phyloP scores from a whole-genome alignment of 2,113 vertebrate species.

The Menura novaehollandiae region DNA sequence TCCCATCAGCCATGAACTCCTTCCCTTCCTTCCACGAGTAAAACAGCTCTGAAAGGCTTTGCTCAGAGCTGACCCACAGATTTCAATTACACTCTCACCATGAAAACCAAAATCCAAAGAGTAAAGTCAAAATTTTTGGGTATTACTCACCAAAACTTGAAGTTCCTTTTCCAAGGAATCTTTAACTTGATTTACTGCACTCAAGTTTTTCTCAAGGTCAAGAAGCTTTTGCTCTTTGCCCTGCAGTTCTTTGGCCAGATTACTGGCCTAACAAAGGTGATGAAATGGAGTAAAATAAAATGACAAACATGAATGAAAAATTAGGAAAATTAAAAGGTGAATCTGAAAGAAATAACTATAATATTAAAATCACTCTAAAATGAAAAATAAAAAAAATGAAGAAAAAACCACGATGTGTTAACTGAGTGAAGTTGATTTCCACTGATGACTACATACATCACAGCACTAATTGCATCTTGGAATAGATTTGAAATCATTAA shows the following conservation, averaged over 20 bases:
- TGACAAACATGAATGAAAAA: conserved; percentile 42
- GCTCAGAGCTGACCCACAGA: background rate
- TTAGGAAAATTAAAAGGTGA: conserved; percentile 29
- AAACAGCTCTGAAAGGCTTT: background rate
- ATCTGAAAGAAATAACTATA: background rate
- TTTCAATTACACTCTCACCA: background rate
- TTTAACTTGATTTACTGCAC: conserved; percentile 79
- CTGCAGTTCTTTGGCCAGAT: conserved; percentile 80
- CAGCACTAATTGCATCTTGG: background rate
- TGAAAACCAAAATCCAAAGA: background rate
- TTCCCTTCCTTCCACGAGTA: background rate
- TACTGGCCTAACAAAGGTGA: conserved; percentile 75
- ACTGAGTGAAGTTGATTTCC: background rate
- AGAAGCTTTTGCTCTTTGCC: conserved; percentile 78
- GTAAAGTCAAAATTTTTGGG: background rate
- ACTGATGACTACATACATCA: background rate
- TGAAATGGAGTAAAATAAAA: conserved; percentile 46
- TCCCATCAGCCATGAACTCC: background rate
- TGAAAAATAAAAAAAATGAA: conserved; percentile 1
- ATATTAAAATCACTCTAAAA: background rate
- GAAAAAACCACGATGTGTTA: background rate
- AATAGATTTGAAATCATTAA: background rate
- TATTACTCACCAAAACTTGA: conserved; percentile 81
- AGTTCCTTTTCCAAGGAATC: conserved; percentile 83
- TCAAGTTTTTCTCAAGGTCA: conserved; percentile 79